Conservation (phyloP, 2,113 vertebrate species). For the Seriola aureovittata region DNA sequence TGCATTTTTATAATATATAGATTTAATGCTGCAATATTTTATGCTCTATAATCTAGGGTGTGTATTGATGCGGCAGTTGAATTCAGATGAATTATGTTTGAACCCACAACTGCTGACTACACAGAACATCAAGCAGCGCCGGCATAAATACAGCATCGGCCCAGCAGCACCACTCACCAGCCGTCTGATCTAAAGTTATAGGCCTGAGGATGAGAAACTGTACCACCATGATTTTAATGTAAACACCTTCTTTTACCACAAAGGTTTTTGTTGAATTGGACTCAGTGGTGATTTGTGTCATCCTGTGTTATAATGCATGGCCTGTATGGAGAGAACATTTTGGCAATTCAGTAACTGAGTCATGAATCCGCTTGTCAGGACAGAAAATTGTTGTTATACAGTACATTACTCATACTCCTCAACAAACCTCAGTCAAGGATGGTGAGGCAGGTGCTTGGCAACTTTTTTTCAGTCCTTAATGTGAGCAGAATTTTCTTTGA, state of each 20-base stretch:
- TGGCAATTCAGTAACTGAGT: conserved; percentile 22
- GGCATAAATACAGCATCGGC: conserved; percentile 28
- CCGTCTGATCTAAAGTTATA: conserved; percentile 21
- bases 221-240: background rate
- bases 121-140: conserved; percentile 29
- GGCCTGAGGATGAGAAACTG: background rate
- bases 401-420: background rate
- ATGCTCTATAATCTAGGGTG: background rate
- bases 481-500: background rate
- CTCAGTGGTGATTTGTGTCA: conserved; percentile 33
- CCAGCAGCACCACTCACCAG: conserved; percentile 4
- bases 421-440: conserved; percentile 4
- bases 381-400: conserved; percentile 19
- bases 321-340: background rate
- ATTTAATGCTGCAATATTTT: conserved; percentile 40
- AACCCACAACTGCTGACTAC: conserved; percentile 49
- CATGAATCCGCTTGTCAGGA: conserved; percentile 35
- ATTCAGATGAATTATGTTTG: conserved; percentile 46
- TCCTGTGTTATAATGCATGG: background rate
- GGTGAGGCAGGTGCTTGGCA: conserved; percentile 16
- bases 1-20: conserved; percentile 5
- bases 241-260: conserved; percentile 22
- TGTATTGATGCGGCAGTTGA: conserved; percentile 29
- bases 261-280: background rate
- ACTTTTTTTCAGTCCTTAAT: background rate